phyloP scores from a whole-genome alignment of 1,140 invertebrate species.

The Diploscapter pachys region DNA sequence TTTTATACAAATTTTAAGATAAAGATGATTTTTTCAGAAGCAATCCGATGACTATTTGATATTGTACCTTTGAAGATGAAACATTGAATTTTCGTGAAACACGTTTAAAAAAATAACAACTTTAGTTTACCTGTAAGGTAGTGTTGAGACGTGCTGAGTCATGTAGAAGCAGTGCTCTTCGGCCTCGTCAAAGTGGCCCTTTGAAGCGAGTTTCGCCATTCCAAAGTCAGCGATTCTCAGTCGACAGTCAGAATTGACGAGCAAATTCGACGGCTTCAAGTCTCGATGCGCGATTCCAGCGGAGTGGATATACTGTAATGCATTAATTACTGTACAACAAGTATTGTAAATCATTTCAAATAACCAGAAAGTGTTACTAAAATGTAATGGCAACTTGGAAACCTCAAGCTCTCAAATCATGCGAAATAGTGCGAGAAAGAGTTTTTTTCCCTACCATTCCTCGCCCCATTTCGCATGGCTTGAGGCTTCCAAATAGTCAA shows the following conservation, averaged over 20 bases:
- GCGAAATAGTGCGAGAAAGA: no score
- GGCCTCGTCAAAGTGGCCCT: constrained; percentile 39
- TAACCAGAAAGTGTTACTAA: no score
- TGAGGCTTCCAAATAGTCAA: background rate
- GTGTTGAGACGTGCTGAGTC: constrained; percentile 42
- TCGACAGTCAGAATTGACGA: constrained; percentile 64
- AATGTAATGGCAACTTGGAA: no score
- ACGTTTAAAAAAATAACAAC: background rate
- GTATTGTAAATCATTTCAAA: background rate
- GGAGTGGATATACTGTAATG: constrained; percentile 62
- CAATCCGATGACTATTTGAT: no score
- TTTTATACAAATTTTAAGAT: no score
- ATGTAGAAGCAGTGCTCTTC: constrained; percentile 45
- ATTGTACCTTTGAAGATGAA: no score
- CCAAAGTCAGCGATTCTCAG: constrained; percentile 65
- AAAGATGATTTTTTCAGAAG: no score
- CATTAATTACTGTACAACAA: background rate
- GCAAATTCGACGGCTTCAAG: constrained; percentile 63
- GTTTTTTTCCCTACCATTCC: no score
- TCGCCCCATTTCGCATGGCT: no score
- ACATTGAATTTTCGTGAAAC: no score
- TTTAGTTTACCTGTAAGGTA: constrained; percentile 30
- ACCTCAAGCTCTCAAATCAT: no score
- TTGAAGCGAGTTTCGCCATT: constrained; percentile 52
- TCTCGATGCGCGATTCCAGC: constrained; percentile 64